Percentiles rank a stretch among this genome's conserved stretches.
phyloP scores from a whole-genome alignment of 2,888 invertebrate species.

The Spilarctia lutea region DNA sequence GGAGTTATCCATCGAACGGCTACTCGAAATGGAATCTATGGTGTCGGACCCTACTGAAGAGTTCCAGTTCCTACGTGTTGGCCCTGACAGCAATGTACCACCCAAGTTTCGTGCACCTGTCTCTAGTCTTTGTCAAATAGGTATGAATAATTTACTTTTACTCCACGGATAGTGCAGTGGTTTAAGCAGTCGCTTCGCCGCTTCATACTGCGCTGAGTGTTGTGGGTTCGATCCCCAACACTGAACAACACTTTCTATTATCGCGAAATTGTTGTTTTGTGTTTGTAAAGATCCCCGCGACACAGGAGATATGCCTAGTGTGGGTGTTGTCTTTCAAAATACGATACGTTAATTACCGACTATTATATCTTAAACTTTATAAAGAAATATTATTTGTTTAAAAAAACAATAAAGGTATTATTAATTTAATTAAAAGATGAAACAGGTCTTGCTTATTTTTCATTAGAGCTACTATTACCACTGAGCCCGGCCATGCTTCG shows the following conservation, averaged over 20 bases:
- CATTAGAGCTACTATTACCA: not conserved
- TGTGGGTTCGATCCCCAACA: no score
- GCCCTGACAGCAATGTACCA: constrained; percentile 86
- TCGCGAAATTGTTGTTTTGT: no score
- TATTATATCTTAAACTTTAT: not conserved
- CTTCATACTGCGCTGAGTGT: no score
- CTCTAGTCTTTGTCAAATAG: constrained; percentile 84
- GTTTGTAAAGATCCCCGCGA: no score
- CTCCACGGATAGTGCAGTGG: no score
- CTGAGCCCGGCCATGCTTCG: not conserved
- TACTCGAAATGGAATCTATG: constrained; percentile 94
- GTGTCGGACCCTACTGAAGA: constrained; percentile 81
- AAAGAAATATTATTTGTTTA: not conserved
- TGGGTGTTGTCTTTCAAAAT: no score
- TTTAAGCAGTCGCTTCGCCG: no score
- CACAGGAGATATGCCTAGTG: no score
- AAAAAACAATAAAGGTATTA: not conserved
- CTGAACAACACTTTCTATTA: no score
- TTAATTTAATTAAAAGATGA: not conserved
- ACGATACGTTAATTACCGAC: not conserved
- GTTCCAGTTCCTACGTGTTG: constrained; percentile 86
- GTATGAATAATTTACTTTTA: constrained; percentile 46
- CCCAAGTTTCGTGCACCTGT: constrained; percentile 83
- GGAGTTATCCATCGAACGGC: constrained; percentile 97
- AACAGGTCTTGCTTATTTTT: not conserved